Evolutionary conservation across 1,140 invertebrate genomes (phyloP), one percentile per base, ranked within the genome.

Genomic region (Triops longicaudatus): DNA sequence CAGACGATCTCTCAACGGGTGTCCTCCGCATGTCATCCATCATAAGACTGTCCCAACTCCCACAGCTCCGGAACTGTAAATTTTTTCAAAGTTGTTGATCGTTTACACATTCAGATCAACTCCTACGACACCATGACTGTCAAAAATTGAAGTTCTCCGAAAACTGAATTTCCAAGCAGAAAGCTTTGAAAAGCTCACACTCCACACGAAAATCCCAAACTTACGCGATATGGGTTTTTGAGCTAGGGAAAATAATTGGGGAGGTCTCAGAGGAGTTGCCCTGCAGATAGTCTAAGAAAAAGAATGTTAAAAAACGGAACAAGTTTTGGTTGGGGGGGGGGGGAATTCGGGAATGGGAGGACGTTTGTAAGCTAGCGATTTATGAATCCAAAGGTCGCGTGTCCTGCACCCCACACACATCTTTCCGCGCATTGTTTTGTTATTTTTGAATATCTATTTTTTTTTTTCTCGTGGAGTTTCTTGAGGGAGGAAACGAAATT

Each of bases 21-120:
- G 50, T 63, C 50, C 50, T 63, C 50, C 50, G 7, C 31, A 37
- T 37, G 17, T 63, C 50, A 63, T 63, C 50, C 50, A 63, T 63
- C 50, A 63, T 63, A 22, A 14, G 11, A 22, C 50, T 63, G 50
- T 63, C 50, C 50, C 50, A 63, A 63, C 50, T 12, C 50, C 50
- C 50, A 63, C 50, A 17, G 50, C 22, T 22, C 14, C 14, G 22
- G 5, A 63, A 63, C 50, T 22, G 14, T 22, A 22, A 22, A 22
- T 22, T 17, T 63, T 63, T 63, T 63, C 14, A 63, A 63, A n/a
- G 50, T 17, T 14, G n/a, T 2, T 63, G 50, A 63, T 63, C 50
- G 50, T 63, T 63, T 63, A 63, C 50, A 63, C 50, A 63, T 63
- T 63, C 50, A 63, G 50, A 63, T 63, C 50, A 63, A 63, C 14